These are phyloP conservation scores for Chiloscyllium punctatum DNA, from an alignment of 2,797 vertebrate genomes.

Conservation along the genomic window DNA sequence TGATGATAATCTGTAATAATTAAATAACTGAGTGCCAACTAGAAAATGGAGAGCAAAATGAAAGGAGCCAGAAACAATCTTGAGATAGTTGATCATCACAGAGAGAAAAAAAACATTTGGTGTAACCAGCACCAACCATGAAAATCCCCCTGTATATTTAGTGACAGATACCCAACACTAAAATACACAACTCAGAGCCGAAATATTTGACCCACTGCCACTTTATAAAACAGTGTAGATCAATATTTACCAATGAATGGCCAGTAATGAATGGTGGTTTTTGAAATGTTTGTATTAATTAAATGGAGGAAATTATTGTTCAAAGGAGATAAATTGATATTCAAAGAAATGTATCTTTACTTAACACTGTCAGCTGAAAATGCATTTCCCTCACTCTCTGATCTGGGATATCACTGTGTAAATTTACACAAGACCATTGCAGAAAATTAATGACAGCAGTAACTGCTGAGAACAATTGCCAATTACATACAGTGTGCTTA, in stretches of 20 bases:
- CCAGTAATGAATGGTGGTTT: background rate
- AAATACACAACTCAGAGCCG: background rate
- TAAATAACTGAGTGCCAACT: background rate
- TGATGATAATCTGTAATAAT: no score
- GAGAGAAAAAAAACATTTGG: background rate
- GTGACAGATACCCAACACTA: background rate
- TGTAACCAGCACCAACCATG: background rate
- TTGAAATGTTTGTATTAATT: slow-evolving; percentile 30
- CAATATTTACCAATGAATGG: background rate
- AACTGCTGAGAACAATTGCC: background rate
- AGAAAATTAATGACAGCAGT: slow-evolving; percentile 29
- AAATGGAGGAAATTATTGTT: slow-evolving; percentile 31
- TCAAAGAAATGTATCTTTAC: slow-evolving; percentile 17
- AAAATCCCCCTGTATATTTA: background rate
- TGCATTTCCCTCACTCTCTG: background rate
- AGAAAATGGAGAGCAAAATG: background rate
- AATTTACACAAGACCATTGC: background rate
- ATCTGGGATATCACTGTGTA: background rate
- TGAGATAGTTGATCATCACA: background rate
- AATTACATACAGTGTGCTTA: background rate
- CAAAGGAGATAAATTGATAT: slow-evolving; percentile 28
- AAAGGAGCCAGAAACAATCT: background rate
- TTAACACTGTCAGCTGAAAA: slow-evolving; percentile 1
- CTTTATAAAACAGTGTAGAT: background rate
- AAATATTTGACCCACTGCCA: background rate